Evolutionary conservation across 92 coral and sea anemone genomes (phyloP).

Genomic region (Palythoa heliodiscus): DNA sequence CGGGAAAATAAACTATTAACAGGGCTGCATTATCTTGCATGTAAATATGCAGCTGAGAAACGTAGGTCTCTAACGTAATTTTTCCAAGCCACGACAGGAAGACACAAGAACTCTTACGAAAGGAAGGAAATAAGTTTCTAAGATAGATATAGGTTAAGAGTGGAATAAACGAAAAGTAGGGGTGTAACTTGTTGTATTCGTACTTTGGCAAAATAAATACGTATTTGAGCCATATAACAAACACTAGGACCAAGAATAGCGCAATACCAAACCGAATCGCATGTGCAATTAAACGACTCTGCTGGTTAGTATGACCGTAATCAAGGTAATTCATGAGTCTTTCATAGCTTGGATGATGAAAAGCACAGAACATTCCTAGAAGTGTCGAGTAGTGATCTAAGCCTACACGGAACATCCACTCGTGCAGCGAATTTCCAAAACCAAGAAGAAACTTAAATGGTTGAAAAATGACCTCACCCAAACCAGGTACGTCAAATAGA

Average conservation of each 20-base stretch:
- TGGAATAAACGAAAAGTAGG: conserved; percentile 78
- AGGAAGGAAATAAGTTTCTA: conserved; percentile 70
- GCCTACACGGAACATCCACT: conserved; percentile 93
- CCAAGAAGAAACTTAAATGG: conserved; percentile 63
- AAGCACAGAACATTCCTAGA: conserved; percentile 83
- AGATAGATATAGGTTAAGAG: conserved; percentile 69
- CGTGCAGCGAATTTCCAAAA: conserved; percentile 76
- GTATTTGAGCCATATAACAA: conserved; percentile 59
- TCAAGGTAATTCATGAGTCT: conserved; percentile 57
- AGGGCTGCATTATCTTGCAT: conserved; percentile 78
- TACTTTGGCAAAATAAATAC: conserved; percentile 72
- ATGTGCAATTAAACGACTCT: conserved; percentile 28
- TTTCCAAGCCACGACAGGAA: conserved; percentile 85
- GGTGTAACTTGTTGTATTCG: conserved; percentile 72
- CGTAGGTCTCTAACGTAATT: conserved; percentile 82
- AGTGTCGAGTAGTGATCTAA: conserved; percentile 83
- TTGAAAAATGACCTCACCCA: conserved; percentile 67
- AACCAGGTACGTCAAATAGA: conserved; percentile 75
- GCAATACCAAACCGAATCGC: conserved; percentile 59
- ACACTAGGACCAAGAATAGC: conserved; percentile 31
- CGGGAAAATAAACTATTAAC: conserved; percentile 68
- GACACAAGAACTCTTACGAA: conserved; percentile 58
- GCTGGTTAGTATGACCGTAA: conserved; percentile 32
- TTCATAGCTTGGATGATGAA: conserved; percentile 74
- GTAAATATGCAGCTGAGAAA: conserved; percentile 81